Evolutionary conservation across 2,888 invertebrate species (phyloP), one percentile per base, ranked within the genome.

Genomic region (Flexamia atlantica): DNA sequence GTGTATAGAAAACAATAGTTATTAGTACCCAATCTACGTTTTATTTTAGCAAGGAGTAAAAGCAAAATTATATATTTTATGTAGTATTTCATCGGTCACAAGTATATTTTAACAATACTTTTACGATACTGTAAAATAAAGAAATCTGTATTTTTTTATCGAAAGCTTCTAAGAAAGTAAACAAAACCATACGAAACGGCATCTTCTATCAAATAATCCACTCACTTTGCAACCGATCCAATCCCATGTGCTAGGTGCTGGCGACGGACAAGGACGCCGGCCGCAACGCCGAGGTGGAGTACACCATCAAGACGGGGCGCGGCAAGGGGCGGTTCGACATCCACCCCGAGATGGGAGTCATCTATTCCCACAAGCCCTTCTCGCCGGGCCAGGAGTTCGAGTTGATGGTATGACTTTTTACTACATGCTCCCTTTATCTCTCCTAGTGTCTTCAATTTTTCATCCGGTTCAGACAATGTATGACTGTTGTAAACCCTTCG

Each of bases 251-350:
- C 76, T 91, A 96, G 94, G 95, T 97, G 86, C 91, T 95, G 86
- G 98, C 98, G 17, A 93, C 94, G 87, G 98, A 98, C 90, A 92
- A 92, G 87, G 98, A 98, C 90, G 91, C 92, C 81, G 97, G 96
- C 10, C 93, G 92, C 86, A 98, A 98, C 91, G 96, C 96, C 82
- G 93, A 94, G 87, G 93, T 98, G 87, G 94, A 94, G 32, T 98
- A 98, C 92, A 94, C 95, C 88, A 94, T 95, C 81, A 95, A 94
- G 90, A 94, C 95, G 14, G 96, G 96, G 17, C 93, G 94, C 86
- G 95, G 95, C 81, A 95, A 95, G 87, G 95, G 95, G 40, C 94
- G 94, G 89, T 96, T 98, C 91, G 94, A 94, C 86, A 96, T 98
- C 86, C 94, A 97, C 91, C 94, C 95, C 23, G 91, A 91, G 87